phyloP scores from a whole-genome alignment of 2,113 vertebrate genomes.

The Melanerpes formicivorus region DNA sequence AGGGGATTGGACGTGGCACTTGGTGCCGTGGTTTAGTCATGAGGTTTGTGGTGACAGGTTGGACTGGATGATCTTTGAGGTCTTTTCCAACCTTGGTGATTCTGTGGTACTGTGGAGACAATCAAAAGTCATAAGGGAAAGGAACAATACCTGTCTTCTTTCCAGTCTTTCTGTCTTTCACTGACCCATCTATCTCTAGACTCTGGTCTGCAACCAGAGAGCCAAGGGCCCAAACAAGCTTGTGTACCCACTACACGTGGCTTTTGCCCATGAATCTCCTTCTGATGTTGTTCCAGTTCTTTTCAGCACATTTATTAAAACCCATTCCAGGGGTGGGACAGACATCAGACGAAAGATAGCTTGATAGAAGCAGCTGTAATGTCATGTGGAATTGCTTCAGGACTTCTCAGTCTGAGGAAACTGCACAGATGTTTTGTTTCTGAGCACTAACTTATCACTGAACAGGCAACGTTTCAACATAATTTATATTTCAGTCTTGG shows the following conservation, averaged over 20 bases:
- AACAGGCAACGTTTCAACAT: neutral
- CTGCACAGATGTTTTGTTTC: neutral
- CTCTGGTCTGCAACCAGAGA: neutral
- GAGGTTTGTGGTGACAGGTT: too few species aligned
- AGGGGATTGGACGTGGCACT: too few species aligned
- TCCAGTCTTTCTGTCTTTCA: neutral
- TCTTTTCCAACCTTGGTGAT: too few species aligned
- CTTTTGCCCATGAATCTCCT: slow-evolving; percentile 11
- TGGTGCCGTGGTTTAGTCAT: too few species aligned
- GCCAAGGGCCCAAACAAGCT: neutral
- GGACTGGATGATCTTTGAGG: too few species aligned
- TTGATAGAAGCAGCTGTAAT: neutral
- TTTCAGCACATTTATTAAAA: neutral
- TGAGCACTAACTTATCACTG: neutral
- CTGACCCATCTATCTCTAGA: neutral
- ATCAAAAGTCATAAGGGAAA: neutral
- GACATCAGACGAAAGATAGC: neutral
- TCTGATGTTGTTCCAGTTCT: slow-evolving; percentile 19
- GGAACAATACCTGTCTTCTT: neutral
- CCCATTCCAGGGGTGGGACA: neutral
- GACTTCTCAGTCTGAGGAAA: neutral
- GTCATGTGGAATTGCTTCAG: slow-evolving; percentile 20
- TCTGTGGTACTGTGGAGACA: neutral
- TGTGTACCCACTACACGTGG: neutral
- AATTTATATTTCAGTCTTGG: slow-evolving; percentile 24